Evolutionary conservation across 2,113 vertebrate species (phyloP).

Genomic region (Misgurnus anguillicaudatus): DNA sequence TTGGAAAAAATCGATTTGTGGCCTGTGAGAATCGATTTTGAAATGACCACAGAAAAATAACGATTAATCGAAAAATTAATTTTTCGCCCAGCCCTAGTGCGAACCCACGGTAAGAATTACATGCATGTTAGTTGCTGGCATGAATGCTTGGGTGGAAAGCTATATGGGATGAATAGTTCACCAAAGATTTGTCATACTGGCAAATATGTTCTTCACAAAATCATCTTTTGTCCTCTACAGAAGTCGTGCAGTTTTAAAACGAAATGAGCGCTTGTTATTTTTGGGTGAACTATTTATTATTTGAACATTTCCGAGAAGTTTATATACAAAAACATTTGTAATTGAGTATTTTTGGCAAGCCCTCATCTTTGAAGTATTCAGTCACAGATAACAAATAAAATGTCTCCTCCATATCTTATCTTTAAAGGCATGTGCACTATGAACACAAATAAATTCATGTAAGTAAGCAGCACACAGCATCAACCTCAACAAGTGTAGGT

Average conservation of each 20-base stretch:
- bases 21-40: too few species aligned
- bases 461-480: neutral
- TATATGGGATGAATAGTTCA: too few species aligned
- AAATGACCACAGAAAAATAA: too few species aligned
- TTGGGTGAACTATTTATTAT: neutral
- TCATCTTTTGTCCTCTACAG: too few species aligned
- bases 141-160: neutral
- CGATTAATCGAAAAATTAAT: too few species aligned
- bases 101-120: too few species aligned
- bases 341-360: conserved; percentile 2
- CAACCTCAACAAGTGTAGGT: neutral
- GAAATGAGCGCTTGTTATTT: neutral
- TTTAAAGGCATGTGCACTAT: conserved; percentile 8
- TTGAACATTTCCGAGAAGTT: neutral
- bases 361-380: neutral
- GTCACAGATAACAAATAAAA: neutral
- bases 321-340: neutral
- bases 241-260: too few species aligned
- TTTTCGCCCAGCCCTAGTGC: too few species aligned
- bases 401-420: neutral
- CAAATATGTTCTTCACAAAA: too few species aligned
- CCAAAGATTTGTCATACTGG: too few species aligned
- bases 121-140: too few species aligned
- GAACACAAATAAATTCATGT: neutral
- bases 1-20: too few species aligned